Percentiles rank a stretch among this genome's conserved stretches.
Evolutionary conservation across 2,113 vertebrate genomes (phyloP).

Genomic region (Ochotona curzoniae): DNA sequence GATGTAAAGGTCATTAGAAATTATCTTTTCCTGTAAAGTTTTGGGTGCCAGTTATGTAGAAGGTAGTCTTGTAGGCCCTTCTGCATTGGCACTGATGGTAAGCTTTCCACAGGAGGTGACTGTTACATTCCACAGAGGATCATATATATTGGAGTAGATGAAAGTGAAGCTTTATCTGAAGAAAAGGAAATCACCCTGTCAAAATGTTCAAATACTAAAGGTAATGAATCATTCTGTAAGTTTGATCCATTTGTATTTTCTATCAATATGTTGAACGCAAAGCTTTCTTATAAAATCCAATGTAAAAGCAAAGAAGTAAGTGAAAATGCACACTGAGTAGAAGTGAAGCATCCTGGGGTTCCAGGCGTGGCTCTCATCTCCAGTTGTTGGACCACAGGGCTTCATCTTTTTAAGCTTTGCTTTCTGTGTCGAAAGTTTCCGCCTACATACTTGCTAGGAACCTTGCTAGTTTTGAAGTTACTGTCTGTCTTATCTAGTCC

Average conservation of each 20-base stretch:
- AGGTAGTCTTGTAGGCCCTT: neutral
- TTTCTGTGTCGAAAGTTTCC: slow-evolving; percentile 23
- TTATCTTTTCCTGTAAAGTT: too few species aligned
- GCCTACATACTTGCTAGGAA: neutral
- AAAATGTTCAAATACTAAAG: slow-evolving; percentile 79
- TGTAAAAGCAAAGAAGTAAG: neutral
- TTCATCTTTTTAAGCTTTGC: neutral
- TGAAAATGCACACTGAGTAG: neutral
- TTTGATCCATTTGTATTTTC: slow-evolving; percentile 19
- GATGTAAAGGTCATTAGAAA: too few species aligned
- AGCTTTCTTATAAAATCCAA: slow-evolving; percentile 12
- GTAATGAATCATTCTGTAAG: slow-evolving; percentile 63
- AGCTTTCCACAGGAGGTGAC: slow-evolving; percentile 79
- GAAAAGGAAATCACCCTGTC: slow-evolving; percentile 69
- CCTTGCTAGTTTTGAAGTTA: slow-evolving; percentile 9
- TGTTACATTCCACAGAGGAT: slow-evolving; percentile 77
- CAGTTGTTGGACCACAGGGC: neutral
- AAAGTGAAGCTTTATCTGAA: slow-evolving; percentile 74
- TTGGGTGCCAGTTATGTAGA: too few species aligned
- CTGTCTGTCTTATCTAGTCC: neutral
- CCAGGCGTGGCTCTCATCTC: neutral
- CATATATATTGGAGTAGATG: slow-evolving; percentile 75
- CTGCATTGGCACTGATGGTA: slow-evolving; percentile 29
- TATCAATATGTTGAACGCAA: neutral
- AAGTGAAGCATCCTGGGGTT: neutral